Percentiles rank a stretch among this genome's conserved stretches.
Conservation (phyloP, 2,888 invertebrate genomes). For the Oeneis ivallda region DNA sequence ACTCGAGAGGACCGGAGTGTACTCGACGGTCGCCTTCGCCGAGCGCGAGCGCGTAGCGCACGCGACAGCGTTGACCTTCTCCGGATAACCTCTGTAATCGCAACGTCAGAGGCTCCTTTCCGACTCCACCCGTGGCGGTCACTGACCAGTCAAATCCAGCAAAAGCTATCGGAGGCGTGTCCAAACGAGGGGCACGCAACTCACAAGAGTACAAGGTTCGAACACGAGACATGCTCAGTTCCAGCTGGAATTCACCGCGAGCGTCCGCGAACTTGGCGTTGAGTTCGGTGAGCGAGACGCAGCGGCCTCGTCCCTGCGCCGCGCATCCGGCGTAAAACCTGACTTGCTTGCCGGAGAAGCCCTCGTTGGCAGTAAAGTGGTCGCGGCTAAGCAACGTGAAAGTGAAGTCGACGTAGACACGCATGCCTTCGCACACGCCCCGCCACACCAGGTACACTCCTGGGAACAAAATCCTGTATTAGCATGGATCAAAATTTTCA, state of each 20-base stretch:
- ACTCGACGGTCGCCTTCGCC: constrained; percentile 86
- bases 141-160: constrained; percentile 93
- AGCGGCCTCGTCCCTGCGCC: constrained; percentile 87
- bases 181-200: constrained; percentile 82
- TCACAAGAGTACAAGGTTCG: constrained; percentile 88
- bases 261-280: constrained; percentile 88
- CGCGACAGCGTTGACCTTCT: constrained; percentile 89
- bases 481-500: background rate
- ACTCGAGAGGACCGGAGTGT: constrained; percentile 87
- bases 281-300: constrained; percentile 87
- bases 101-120: constrained; percentile 78
- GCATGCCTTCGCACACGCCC: constrained; percentile 87
- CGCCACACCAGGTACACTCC: constrained; percentile 91
- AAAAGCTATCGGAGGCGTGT: constrained; percentile 84
- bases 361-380: constrained; percentile 91
- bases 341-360: constrained; percentile 89
- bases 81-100: constrained; percentile 88
- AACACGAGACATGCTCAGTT: constrained; percentile 88
- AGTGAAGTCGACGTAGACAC: constrained; percentile 89
- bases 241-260: constrained; percentile 90
- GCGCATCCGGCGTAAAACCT: constrained; percentile 85
- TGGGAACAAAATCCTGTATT: constrained; percentile 57
- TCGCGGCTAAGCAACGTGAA: constrained; percentile 90
- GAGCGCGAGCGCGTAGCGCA: constrained; percentile 85
- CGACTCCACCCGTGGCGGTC: constrained; percentile 82